phyloP scores from a whole-genome alignment of 2,888 invertebrate genomes.

The Bembecia ichneumoniformis region DNA sequence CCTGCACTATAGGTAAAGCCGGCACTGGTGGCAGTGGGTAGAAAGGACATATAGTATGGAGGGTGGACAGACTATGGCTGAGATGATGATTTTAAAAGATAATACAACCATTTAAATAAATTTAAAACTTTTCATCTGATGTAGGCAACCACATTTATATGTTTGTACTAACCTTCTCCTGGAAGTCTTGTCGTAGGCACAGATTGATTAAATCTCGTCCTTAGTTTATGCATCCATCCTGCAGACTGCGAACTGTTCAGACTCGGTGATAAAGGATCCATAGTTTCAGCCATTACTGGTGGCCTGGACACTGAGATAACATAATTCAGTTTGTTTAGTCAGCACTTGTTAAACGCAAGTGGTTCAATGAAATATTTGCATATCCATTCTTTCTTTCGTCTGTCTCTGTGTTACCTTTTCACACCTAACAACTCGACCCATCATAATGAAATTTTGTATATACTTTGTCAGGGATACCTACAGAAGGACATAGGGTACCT shows the following conservation, averaged over 20 bases:
- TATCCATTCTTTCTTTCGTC: no score
- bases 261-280: slow-evolving; percentile 54
- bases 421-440: no score
- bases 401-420: no score
- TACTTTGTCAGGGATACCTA: no score
- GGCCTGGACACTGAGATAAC: slow-evolving; percentile 38
- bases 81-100: slow-evolving; percentile 3
- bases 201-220: slow-evolving; percentile 35
- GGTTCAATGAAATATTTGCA: no score
- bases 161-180: slow-evolving; percentile 42
- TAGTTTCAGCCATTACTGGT: slow-evolving; percentile 43
- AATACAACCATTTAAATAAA: slow-evolving; percentile 1
- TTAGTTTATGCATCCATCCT: slow-evolving; percentile 41
- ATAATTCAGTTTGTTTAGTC: neutral
- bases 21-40: no score
- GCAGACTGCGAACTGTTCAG: slow-evolving; percentile 27
- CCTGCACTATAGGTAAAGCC: no score
- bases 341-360: no score
- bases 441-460: no score
- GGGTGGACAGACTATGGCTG: slow-evolving; percentile 6
- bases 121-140: neutral
- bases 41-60: no score
- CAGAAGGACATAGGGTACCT: no score
- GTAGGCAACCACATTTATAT: neutral
- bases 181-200: slow-evolving; percentile 24